Evolutionary conservation across 2,888 invertebrate genomes (phyloP).

Genomic region (Helicoverpa assulta): DNA sequence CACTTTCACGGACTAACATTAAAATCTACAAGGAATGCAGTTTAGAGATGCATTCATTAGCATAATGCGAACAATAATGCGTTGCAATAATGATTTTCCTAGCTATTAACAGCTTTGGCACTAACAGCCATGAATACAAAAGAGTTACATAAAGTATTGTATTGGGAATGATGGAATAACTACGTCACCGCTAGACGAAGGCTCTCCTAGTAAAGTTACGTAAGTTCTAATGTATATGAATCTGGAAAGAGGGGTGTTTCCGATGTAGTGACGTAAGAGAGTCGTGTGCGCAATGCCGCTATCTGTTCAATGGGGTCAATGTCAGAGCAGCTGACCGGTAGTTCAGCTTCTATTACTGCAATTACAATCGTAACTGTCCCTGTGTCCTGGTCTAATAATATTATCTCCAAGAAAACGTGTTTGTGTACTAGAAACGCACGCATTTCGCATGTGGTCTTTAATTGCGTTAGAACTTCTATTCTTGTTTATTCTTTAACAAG

Average conservation of each 20-base stretch:
- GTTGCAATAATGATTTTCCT: slow-evolving; percentile 1
- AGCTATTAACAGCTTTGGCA: background rate
- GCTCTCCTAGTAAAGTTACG: slow-evolving; percentile 29
- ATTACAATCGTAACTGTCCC: slow-evolving; percentile 62
- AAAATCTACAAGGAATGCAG: slow-evolving; percentile 1
- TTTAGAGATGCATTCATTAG: slow-evolving; percentile 1
- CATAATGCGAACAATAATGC: slow-evolving; percentile 2
- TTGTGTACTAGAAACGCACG: slow-evolving; percentile 18
- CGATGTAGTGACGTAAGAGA: slow-evolving; percentile 56
- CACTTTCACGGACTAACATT: slow-evolving; percentile 40
- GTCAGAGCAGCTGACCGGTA: slow-evolving; percentile 79
- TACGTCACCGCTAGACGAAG: slow-evolving; percentile 18
- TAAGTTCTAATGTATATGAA: slow-evolving; percentile 35
- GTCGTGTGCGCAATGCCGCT: slow-evolving; percentile 75
- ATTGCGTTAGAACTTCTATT: slow-evolving; percentile 23
- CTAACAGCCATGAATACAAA: background rate
- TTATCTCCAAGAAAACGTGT: slow-evolving; percentile 32
- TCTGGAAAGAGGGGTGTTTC: slow-evolving; percentile 60
- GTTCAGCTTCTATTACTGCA: slow-evolving; percentile 70
- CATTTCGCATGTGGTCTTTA: slow-evolving; percentile 2
- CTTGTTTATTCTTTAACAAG: slow-evolving; percentile 19
- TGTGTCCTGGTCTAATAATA: slow-evolving; percentile 58
- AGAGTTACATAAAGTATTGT: background rate
- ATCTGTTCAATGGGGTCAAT: slow-evolving; percentile 84
- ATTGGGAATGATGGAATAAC: background rate